Base-by-base conservation (phyloP, 1,140 invertebrate species). In the Calephelis virginiensis region DNA sequence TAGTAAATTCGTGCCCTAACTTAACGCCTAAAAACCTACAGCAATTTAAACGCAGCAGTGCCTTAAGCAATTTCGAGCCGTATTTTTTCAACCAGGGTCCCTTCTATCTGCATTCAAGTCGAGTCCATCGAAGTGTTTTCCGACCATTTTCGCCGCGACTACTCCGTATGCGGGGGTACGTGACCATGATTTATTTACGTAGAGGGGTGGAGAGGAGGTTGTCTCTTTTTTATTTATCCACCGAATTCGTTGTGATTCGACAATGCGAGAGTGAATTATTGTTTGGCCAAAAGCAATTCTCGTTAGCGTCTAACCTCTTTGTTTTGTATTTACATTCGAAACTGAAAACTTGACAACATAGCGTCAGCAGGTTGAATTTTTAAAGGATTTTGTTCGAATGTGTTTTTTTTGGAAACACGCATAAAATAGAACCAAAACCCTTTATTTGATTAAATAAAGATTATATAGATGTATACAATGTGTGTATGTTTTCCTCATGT, bases 111-210 rank as follows among this genome's bases (percentile, higher is more conserved):
- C 80, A 85, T 85, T 82, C 83, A 75, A 68, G 47, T 48, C 68
- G 74, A 67, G 72, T 77, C 71, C 68, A 53, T 64, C 71, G 77
- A 77, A 85, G 83, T 83, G 81, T 83, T 85, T 83, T 83, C 83
- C 81, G 67, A 82, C 67, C 80, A 77, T 77, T 85, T 85, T 82
- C 81, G 72, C 78, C 66, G 63, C 77, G 73, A 73, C 69, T 68
- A 77, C 76, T 82, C 76, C 69, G 73, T 72, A 73, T 77, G 70
- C 76, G 67, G 63, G 64, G 59, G 65, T 66, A 77, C 76, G 70
- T 74, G 69, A 72, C 75, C 69, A 78, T 83, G 83, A 83, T 85
- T 85, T 85, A 83, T 85, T 83, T 83, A 82, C 72, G 70, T 63
- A 61, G 65, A 47, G 66, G 47, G 66, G 38, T 50, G 62, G 56